Evolutionary conservation across 53 echinoderm and acorn worm species (phyloP).

Genomic region (Zoroaster sp.): DNA sequence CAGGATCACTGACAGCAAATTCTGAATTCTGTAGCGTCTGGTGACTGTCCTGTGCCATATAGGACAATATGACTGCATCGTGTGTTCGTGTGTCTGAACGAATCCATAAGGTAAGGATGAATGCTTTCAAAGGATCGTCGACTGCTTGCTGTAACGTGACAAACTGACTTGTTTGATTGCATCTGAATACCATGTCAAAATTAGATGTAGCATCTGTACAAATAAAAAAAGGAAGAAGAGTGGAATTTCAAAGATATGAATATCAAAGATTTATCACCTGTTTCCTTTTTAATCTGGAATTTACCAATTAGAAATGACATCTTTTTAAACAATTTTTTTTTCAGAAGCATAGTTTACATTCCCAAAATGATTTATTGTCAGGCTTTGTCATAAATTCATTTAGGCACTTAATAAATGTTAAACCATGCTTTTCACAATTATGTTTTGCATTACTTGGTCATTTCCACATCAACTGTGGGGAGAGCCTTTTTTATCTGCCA

Average conservation of each 20-base stretch:
- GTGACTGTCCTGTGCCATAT: background rate
- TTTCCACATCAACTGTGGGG: no score
- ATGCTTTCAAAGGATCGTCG: background rate
- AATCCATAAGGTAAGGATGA: conserved; percentile 53
- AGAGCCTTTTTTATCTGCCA: no score
- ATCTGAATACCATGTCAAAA: conserved; percentile 50
- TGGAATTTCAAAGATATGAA: background rate
- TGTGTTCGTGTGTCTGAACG: background rate
- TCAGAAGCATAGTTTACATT: no score
- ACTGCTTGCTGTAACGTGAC: conserved; percentile 23
- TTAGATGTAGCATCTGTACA: background rate
- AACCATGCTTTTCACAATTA: no score
- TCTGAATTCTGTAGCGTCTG: background rate
- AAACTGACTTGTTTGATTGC: conserved; percentile 33
- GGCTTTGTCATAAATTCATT: no score
- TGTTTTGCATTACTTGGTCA: no score
- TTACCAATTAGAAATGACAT: background rate
- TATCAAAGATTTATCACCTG: background rate
- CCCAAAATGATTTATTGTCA: no score
- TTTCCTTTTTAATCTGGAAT: background rate
- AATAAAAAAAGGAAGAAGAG: background rate
- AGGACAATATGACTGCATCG: conserved; percentile 24
- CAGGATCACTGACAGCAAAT: conserved; percentile 24
- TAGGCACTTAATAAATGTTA: no score
- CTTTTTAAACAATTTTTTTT: background rate